These are phyloP conservation scores for Melipona bicolor DNA, from an alignment of 2,888 invertebrate species.

Conservation along the genomic window DNA sequence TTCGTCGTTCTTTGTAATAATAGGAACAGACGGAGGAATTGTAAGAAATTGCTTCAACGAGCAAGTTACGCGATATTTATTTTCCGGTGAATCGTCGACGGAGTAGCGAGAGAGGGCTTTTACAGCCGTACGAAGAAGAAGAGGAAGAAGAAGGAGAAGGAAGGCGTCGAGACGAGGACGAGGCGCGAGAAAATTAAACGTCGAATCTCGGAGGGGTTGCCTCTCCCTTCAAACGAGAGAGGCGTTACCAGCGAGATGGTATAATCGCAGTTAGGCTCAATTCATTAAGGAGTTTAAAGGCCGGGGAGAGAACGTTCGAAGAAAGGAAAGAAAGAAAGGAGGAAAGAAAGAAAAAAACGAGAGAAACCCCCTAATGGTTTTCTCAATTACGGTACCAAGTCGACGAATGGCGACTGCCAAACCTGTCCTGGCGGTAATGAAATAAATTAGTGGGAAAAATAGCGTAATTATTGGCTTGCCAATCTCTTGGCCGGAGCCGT, in stretches of 20 bases:
- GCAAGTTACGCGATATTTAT: conserved; percentile 14
- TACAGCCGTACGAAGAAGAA: conserved; percentile 51
- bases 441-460: conserved; percentile 77
- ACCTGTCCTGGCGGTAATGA: conserved; percentile 73
- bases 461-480: conserved; percentile 74
- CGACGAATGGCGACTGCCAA: conserved; percentile 64
- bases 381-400: conserved; percentile 71
- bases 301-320: conserved; percentile 27
- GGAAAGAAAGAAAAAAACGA: conserved; percentile 12
- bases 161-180: conserved; percentile 49
- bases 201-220: conserved; percentile 66
- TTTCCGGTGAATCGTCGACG: conserved; percentile 42
- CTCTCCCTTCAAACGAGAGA: conserved; percentile 64
- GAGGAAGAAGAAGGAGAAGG: too few species aligned
- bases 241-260: conserved; percentile 71
- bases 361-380: conserved; percentile 71
- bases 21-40: not conserved
- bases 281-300: conserved; percentile 79
- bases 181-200: conserved; percentile 74
- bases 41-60: not conserved
- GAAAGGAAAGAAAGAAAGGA: conserved; percentile 27
- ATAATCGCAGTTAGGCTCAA: conserved; percentile 78
- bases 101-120: conserved; percentile 52
- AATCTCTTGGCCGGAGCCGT: conserved; percentile 27
- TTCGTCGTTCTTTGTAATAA: not conserved